Evolutionary conservation across 2,113 vertebrate genomes (phyloP).

Genomic region (Gopherus evgoodei): DNA sequence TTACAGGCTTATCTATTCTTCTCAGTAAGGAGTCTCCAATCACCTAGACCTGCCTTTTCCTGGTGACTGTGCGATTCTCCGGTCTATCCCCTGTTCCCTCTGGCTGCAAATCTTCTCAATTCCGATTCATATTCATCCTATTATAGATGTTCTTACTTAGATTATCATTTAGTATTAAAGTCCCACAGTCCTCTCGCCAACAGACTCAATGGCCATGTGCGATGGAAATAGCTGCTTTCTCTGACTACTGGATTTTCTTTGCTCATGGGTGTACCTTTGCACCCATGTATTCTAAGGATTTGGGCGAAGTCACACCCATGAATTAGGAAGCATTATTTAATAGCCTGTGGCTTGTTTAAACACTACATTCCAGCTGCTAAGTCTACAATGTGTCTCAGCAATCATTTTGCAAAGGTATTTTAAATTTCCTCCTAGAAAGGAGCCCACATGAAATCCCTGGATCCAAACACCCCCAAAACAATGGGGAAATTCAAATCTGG

Average conservation of each 20-base stretch:
- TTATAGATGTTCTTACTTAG: not conserved
- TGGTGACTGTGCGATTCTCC: no score
- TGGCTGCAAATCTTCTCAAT: no score
- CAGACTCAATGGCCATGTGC: not conserved
- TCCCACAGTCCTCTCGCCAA: not conserved
- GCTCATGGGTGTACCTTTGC: not conserved
- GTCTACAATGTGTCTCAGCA: fast-evolving
- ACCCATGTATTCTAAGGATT: not conserved
- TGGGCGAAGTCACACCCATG: not conserved
- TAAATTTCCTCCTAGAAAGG: not conserved
- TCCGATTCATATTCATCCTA: not conserved
- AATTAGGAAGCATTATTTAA: not conserved
- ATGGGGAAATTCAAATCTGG: not conserved
- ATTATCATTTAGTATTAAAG: not conserved
- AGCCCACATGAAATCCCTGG: not conserved
- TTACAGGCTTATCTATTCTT: no score
- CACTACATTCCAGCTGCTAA: not conserved
- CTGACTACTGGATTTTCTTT: not conserved
- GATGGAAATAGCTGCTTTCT: not conserved
- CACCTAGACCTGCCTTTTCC: no score
- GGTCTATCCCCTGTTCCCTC: no score
- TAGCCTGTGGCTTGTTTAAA: not conserved
- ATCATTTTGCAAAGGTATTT: not conserved
- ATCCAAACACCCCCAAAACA: fast-evolving
- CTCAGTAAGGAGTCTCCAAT: no score